Conservation (phyloP, 2,888 invertebrate genomes). For the Drosophila mettleri region DNA sequence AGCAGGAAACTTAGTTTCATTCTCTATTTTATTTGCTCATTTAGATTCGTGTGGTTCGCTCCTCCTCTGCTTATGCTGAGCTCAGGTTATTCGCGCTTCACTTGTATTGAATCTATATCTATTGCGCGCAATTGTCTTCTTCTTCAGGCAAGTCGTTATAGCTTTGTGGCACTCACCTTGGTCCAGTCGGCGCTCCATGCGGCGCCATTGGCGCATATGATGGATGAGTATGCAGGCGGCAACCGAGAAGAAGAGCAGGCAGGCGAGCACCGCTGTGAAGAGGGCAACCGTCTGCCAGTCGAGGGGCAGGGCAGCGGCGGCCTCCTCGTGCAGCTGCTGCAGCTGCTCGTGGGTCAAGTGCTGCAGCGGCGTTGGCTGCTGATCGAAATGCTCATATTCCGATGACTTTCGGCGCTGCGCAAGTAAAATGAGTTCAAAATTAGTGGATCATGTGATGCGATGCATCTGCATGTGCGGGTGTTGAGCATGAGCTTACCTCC, state of each 20-base stretch:
- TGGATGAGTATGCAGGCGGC: constrained; percentile 91
- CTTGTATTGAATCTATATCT: no score
- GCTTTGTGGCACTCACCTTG: constrained; percentile 87
- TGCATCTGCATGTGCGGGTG: not conserved
- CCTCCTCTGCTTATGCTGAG: no score
- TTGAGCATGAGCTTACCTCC: constrained; percentile 73
- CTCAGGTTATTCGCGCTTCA: no score
- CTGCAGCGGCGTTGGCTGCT: constrained; percentile 62
- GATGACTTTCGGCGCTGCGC: constrained; percentile 83
- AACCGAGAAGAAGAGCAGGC: constrained; percentile 92
- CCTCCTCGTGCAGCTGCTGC: constrained; percentile 82
- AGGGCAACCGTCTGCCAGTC: constrained; percentile 91
- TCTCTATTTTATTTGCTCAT: no score
- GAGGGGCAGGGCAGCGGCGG: constrained; percentile 85
- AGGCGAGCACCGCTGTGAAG: constrained; percentile 90
- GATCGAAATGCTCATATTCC: constrained; percentile 71
- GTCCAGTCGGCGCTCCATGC: constrained; percentile 91
- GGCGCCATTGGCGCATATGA: constrained; percentile 92
- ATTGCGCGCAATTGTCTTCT: not conserved
- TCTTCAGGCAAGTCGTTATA: not conserved
- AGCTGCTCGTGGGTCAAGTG: constrained; percentile 80
- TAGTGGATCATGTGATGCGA: no score
- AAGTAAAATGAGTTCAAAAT: not conserved
- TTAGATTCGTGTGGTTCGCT: no score
- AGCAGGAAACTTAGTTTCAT: no score